Evolutionary conservation across 2,113 vertebrate species (phyloP).

Genomic region (Sula dactylatra): DNA sequence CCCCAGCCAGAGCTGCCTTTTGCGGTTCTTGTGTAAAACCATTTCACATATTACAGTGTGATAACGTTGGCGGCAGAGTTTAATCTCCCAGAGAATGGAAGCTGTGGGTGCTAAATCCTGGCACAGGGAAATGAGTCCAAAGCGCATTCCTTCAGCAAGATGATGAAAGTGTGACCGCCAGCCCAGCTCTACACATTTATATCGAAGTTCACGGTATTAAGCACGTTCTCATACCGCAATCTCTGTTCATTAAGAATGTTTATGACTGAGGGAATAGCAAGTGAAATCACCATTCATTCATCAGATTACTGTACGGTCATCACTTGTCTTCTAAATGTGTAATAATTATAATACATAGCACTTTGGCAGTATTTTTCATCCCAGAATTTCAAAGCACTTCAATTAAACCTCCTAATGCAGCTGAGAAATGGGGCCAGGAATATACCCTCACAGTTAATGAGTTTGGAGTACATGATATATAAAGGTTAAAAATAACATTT

Average conservation of each 20-base stretch:
- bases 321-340: neutral
- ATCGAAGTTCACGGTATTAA: neutral
- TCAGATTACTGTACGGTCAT: neutral
- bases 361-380: neutral
- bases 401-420: neutral
- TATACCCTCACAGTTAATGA: neutral
- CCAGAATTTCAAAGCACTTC: neutral
- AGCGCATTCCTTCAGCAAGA: neutral
- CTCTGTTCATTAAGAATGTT: neutral
- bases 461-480: neutral
- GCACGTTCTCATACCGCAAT: neutral
- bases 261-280: neutral
- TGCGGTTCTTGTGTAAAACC: neutral
- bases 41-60: neutral
- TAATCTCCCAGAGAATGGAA: neutral
- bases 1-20: neutral
- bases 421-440: neutral
- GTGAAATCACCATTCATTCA: neutral
- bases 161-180: neutral
- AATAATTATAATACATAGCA: neutral
- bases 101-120: neutral
- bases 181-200: neutral
- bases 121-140: neutral
- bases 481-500: neutral
- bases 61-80: neutral